Conservation (phyloP, 2,113 vertebrate genomes). For the Ceyx melanurus region DNA sequence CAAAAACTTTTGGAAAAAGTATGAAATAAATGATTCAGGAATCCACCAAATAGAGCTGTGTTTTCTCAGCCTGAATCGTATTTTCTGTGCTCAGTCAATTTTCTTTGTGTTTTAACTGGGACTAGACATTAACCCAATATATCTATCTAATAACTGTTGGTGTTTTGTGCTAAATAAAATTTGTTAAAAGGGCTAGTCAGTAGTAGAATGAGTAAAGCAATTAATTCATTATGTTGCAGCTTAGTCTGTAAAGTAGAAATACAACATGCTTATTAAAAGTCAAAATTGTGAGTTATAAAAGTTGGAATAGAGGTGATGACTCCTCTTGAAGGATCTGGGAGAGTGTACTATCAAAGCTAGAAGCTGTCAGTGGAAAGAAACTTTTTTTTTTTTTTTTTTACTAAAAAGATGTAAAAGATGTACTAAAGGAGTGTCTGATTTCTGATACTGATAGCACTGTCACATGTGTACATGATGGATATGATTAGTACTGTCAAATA, state of each 20-base stretch:
- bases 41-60: background rate
- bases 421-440: slow-evolving; percentile 13
- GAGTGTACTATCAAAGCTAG: background rate
- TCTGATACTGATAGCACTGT: slow-evolving; percentile 11
- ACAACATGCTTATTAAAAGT: background rate
- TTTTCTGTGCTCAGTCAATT: background rate
- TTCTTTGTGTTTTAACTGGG: background rate
- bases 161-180: background rate
- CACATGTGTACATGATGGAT: slow-evolving; percentile 32
- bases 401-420: slow-evolving; percentile 4
- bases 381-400: background rate
- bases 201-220: background rate
- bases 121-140: background rate
- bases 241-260: background rate
- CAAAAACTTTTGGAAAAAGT: background rate
- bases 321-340: background rate
- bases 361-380: background rate
- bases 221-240: background rate
- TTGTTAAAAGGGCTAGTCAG: background rate
- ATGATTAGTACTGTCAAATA: slow-evolving; percentile 50
- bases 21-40: background rate
- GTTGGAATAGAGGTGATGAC: background rate
- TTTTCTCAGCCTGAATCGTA: background rate
- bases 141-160: background rate
- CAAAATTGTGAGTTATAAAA: background rate